Percentiles rank a stretch among this genome's conserved stretches.
Conservation (phyloP, 1,140 invertebrate genomes). For the Paramacrobiotus metropolitanus region DNA sequence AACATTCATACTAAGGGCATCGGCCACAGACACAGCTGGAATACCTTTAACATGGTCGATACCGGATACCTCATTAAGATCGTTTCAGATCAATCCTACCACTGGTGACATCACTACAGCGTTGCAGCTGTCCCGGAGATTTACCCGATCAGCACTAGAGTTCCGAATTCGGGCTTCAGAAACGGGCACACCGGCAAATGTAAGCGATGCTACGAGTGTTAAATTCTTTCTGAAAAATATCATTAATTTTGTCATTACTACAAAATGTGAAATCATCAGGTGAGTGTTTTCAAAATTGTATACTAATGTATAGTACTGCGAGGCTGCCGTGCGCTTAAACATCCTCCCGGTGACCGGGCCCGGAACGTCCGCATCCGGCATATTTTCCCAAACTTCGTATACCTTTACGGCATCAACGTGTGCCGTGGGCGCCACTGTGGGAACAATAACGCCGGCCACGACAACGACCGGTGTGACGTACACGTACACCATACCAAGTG, state of each 20-base stretch:
- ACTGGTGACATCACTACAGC: neutral
- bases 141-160: neutral
- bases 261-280: neutral
- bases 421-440: neutral
- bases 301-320: neutral
- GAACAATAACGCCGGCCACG: too few relatives aligned
- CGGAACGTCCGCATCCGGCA: neutral
- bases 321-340: neutral
- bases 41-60: neutral
- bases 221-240: neutral
- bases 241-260: neutral
- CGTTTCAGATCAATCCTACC: neutral
- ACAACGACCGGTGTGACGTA: too few relatives aligned
- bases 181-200: neutral
- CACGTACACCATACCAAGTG: too few relatives aligned
- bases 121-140: neutral
- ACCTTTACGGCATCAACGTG: neutral
- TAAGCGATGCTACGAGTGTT: neutral
- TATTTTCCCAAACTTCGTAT: neutral
- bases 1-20: neutral
- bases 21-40: neutral
- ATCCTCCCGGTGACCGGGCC: neutral
- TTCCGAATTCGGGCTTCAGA: neutral
- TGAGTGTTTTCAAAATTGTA: neutral
- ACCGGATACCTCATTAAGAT: neutral